Conservation (phyloP, 2,797 vertebrate genomes). For the Semaprochilodus insignis region DNA sequence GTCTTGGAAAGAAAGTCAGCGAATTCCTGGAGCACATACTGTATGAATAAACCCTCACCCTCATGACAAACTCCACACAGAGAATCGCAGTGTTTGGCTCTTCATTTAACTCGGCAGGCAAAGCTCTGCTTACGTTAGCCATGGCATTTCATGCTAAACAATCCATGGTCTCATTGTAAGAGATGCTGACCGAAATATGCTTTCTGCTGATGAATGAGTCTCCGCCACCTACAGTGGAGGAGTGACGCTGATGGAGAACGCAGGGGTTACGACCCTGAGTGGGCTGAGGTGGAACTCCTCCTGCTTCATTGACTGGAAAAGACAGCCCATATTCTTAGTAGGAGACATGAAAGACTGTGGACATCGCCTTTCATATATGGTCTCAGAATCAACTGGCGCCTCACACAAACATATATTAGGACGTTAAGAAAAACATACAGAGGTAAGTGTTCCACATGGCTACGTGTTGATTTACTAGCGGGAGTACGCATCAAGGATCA, state of each 20-base stretch:
- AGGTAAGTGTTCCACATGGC: neutral
- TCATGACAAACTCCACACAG: slow-evolving; percentile 43
- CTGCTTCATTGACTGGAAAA: slow-evolving; percentile 31
- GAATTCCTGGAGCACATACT: slow-evolving; percentile 30
- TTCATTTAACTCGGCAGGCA: slow-evolving; percentile 25
- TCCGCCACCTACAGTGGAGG: slow-evolving; percentile 33
- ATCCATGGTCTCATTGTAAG: slow-evolving; percentile 47
- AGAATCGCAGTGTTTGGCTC: slow-evolving; percentile 29
- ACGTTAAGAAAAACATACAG: neutral
- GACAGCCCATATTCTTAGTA: slow-evolving; percentile 22
- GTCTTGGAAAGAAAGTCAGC: slow-evolving; percentile 43
- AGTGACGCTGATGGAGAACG: slow-evolving; percentile 52
- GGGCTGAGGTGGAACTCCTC: slow-evolving; percentile 46
- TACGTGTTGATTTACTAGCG: neutral
- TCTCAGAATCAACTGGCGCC: neutral
- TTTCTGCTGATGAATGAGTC: slow-evolving; percentile 45
- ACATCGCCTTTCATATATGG: neutral
- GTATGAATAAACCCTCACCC: slow-evolving; percentile 55
- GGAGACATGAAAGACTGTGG: slow-evolving; percentile 19
- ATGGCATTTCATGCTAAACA: slow-evolving; percentile 56
- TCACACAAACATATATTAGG: neutral
- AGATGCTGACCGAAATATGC: slow-evolving; percentile 48
- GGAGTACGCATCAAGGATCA: neutral
- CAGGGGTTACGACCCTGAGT: slow-evolving; percentile 53
- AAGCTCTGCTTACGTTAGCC: slow-evolving; percentile 54